Conservation (phyloP, 2,888 invertebrate genomes). For the Eurytoma californica region DNA sequence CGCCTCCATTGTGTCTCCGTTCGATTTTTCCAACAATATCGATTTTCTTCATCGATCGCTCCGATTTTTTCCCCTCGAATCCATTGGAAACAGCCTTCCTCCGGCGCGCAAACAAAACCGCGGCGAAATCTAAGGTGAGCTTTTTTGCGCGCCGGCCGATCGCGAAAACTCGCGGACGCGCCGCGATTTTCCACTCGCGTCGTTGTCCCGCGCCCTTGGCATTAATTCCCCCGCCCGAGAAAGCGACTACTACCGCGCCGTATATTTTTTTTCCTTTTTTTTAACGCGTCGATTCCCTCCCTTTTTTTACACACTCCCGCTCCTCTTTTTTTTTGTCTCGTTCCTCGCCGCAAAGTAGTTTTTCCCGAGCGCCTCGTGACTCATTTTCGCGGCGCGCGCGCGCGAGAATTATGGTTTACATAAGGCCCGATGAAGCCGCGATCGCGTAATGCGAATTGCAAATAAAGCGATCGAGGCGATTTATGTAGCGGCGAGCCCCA, state of each 20-base stretch:
- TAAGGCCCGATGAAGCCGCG: slow-evolving; percentile 31
- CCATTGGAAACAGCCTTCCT: too few species aligned
- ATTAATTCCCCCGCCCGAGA: slow-evolving; percentile 37
- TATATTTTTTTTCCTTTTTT: slow-evolving; percentile 25
- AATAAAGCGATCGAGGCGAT: background rate
- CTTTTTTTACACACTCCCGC: slow-evolving; percentile 23
- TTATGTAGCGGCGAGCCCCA: too few species aligned
- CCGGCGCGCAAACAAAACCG: too few species aligned
- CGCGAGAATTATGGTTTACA: slow-evolving; percentile 26
- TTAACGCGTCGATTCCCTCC: slow-evolving; percentile 8
- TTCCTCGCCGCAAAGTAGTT: slow-evolving; percentile 7
- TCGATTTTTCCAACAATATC: too few species aligned
- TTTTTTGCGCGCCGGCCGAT: background rate
- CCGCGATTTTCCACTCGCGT: slow-evolving; percentile 39
- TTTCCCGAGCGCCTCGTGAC: slow-evolving; percentile 1
- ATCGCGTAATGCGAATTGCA: slow-evolving; percentile 8
- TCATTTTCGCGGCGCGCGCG: background rate
- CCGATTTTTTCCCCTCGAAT: too few species aligned
- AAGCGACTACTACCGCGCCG: slow-evolving; percentile 17
- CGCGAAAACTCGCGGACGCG: background rate
- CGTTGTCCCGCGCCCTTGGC: slow-evolving; percentile 48
- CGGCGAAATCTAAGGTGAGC: too few species aligned
- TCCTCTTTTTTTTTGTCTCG: slow-evolving; percentile 37
- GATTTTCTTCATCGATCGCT: too few species aligned
- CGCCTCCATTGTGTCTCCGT: too few species aligned